A percentile compares a stretch with the other conserved stretches of the same genome.
Evolutionary conservation across 2,888 invertebrate genomes (phyloP).

Genomic region (Kuschelorhynchus macadamiae): DNA sequence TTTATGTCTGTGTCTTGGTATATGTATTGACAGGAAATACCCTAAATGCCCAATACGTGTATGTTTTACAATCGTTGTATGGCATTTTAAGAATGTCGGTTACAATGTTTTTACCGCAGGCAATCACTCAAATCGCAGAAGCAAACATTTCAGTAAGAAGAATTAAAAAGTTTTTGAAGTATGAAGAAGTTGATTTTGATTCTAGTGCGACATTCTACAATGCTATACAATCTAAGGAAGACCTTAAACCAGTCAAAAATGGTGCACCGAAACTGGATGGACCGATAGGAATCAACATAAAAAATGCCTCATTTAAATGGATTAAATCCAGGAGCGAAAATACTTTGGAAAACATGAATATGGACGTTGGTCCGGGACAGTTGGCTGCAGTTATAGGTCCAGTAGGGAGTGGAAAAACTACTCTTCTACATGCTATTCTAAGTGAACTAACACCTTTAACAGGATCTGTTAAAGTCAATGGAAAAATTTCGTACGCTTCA

Average conservation of each 20-base stretch:
- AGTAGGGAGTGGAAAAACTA: slow-evolving; percentile 76
- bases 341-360: slow-evolving; percentile 74
- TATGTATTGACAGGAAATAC: slow-evolving; percentile 77
- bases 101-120: slow-evolving; percentile 76
- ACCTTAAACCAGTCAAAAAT: slow-evolving; percentile 2
- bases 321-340: slow-evolving; percentile 56
- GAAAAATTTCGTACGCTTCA: slow-evolving; percentile 82
- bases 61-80: slow-evolving; percentile 82
- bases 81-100: slow-evolving; percentile 78
- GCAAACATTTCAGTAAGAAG: slow-evolving; percentile 49
- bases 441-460: slow-evolving; percentile 79
- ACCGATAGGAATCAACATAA: slow-evolving; percentile 43
- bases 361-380: slow-evolving; percentile 75
- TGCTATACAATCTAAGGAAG: slow-evolving; percentile 26
- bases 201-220: slow-evolving; percentile 44
- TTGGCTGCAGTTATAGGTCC: slow-evolving; percentile 73
- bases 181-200: slow-evolving; percentile 64
- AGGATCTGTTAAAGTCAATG: slow-evolving; percentile 78
- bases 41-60: slow-evolving; percentile 75
- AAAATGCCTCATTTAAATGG: slow-evolving; percentile 79
- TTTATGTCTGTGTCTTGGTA: slow-evolving; percentile 85
- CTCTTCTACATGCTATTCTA: slow-evolving; percentile 72
- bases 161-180: slow-evolving; percentile 73
- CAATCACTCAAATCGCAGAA: slow-evolving; percentile 80
- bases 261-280: background rate